Conservation (phyloP, 2,797 vertebrate species). For the Capromys pilorides region DNA sequence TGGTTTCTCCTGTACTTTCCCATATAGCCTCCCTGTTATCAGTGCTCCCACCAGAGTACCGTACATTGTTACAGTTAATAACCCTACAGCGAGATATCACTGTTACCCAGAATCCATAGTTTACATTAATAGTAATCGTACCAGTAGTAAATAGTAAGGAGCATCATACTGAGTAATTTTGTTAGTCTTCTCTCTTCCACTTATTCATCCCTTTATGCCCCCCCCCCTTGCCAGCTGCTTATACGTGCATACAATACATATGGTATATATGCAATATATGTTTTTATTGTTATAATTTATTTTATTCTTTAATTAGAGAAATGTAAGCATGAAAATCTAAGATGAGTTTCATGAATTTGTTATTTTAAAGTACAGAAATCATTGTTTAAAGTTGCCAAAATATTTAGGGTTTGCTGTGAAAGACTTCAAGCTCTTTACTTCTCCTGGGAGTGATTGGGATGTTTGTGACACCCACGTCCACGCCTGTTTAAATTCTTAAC, state of each 20-base stretch:
- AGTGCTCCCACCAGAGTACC: not conserved
- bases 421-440: not conserved
- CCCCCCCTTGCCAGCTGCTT: not conserved
- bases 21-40: not conserved
- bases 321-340: slow-evolving; percentile 45
- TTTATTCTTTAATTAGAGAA: slow-evolving; percentile 65
- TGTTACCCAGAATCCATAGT: not conserved
- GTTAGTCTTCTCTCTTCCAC: not conserved
- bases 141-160: not conserved
- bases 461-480: not conserved
- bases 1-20: not conserved
- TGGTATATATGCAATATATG: too few species aligned
- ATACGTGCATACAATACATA: not conserved
- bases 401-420: slow-evolving; percentile 54
- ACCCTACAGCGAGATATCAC: not conserved
- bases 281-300: too few species aligned
- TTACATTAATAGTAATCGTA: not conserved
- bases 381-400: slow-evolving; percentile 49
- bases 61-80: not conserved
- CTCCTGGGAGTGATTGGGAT: not conserved
- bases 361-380: slow-evolving; percentile 17
- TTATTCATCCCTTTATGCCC: not conserved
- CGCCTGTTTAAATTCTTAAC: not conserved
- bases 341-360: slow-evolving; percentile 32
- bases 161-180: not conserved